Percentiles rank a stretch among this genome's conserved stretches.
Evolutionary conservation across 2,888 invertebrate genomes (phyloP).

Genomic region (Eupeodes luniger): DNA sequence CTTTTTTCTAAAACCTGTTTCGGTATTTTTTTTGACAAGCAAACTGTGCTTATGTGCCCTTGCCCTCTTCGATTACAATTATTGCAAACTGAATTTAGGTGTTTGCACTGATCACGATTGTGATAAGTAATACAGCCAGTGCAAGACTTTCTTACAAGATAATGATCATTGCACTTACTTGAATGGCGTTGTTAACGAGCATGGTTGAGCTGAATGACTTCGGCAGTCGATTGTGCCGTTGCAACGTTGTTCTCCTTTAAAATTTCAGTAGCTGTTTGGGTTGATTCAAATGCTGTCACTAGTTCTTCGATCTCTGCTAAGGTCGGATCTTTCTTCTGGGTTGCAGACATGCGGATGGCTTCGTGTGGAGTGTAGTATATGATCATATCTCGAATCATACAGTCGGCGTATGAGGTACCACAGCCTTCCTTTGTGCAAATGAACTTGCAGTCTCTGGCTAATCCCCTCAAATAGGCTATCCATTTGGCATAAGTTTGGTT

Average conservation of each 20-base stretch:
- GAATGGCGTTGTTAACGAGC: no score
- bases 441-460: no score
- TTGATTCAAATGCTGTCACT: no score
- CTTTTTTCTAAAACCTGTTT: not conserved
- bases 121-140: constrained; percentile 21
- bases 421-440: no score
- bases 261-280: constrained; percentile 20
- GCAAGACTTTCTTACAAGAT: constrained; percentile 23
- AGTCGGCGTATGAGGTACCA: no score
- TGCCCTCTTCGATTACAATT: constrained; percentile 31
- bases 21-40: not conserved
- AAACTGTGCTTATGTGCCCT: constrained; percentile 29
- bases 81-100: constrained; percentile 33
- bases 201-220: constrained; percentile 16
- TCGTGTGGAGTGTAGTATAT: no score
- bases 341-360: no score
- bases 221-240: not conserved
- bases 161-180: constrained; percentile 14
- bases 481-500: no score
- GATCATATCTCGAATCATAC: no score
- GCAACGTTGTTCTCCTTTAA: constrained; percentile 12
- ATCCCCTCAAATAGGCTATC: no score
- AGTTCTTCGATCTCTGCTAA: no score
- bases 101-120: constrained; percentile 14
- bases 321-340: no score